A percentile compares a stretch with the other conserved stretches of the same genome.
Evolutionary conservation across 2,113 vertebrate species (phyloP).

Genomic region (Kryptolebias marmoratus): DNA sequence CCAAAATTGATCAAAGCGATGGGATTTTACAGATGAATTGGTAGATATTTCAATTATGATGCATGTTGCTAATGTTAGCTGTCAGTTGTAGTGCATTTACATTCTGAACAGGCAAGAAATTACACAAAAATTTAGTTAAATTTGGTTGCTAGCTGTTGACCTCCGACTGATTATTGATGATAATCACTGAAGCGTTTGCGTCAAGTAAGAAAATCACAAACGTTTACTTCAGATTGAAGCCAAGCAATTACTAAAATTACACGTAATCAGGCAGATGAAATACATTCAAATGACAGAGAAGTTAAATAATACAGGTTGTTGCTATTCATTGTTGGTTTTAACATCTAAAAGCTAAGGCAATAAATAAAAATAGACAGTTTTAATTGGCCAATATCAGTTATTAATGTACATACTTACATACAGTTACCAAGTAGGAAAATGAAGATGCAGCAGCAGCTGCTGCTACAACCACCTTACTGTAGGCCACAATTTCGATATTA

Average conservation of each 20-base stretch:
- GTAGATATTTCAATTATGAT: not conserved
- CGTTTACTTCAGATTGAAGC: conserved; percentile 4
- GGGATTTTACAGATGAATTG: not conserved
- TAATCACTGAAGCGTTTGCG: not conserved
- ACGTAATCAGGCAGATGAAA: conserved; percentile 9
- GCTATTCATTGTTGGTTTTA: not conserved
- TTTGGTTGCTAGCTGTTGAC: not conserved
- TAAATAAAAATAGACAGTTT: not conserved
- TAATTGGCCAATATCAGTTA: no score
- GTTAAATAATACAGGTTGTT: not conserved
- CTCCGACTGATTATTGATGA: conserved; percentile 1
- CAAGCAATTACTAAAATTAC: conserved; percentile 1
- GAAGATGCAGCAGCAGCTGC: no score
- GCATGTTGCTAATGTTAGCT: not conserved
- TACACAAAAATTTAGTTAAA: not conserved
- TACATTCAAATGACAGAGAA: not conserved
- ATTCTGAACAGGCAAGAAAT: not conserved
- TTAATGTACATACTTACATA: no score
- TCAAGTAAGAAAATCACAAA: not conserved
- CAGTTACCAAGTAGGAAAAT: no score
- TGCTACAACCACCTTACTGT: no score
- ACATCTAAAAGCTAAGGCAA: conserved; percentile 7
- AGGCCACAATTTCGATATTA: no score
- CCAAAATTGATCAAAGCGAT: not conserved
- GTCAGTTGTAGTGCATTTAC: conserved; percentile 1